These are phyloP conservation scores for Mormyrus lacerda DNA, from an alignment of 2,113 vertebrate species.

Conservation along the genomic window DNA sequence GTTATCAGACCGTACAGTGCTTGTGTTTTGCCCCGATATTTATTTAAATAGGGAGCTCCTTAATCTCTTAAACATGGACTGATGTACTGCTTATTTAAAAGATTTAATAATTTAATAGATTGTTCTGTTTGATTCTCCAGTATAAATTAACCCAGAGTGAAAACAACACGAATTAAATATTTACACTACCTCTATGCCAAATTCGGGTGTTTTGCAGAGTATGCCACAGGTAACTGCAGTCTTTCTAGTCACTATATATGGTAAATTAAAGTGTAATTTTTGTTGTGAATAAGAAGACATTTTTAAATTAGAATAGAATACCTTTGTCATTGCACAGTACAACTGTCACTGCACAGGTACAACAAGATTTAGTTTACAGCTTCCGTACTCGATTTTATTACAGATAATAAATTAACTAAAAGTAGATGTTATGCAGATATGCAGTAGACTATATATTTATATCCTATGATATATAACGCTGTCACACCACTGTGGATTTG, in stretches of 20 bases:
- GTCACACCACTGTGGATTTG: not conserved
- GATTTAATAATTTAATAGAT: not conserved
- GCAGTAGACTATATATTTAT: not conserved
- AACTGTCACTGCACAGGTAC: not conserved
- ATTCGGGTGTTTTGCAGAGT: not conserved
- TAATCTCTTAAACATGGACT: not conserved
- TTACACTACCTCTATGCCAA: not conserved
- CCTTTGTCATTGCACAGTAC: not conserved
- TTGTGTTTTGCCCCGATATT: not conserved
- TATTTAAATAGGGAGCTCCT: not conserved
- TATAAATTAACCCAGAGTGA: not conserved
- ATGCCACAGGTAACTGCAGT: not conserved
- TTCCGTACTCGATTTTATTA: not conserved
- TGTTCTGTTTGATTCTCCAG: not conserved
- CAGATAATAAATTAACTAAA: not conserved
- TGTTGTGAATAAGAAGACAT: not conserved
- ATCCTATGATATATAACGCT: not conserved
- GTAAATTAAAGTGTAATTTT: not conserved
- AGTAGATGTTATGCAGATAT: not conserved
- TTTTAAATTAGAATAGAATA: not conserved
- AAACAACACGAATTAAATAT: not conserved
- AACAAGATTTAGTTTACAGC: not conserved
- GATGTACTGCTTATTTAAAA: not conserved
- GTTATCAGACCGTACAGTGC: not conserved
- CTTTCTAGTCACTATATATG: not conserved